These are phyloP conservation scores for Sebastes steindachneri DNA, from an alignment of 2,797 vertebrate genomes.

Conservation along the genomic window DNA sequence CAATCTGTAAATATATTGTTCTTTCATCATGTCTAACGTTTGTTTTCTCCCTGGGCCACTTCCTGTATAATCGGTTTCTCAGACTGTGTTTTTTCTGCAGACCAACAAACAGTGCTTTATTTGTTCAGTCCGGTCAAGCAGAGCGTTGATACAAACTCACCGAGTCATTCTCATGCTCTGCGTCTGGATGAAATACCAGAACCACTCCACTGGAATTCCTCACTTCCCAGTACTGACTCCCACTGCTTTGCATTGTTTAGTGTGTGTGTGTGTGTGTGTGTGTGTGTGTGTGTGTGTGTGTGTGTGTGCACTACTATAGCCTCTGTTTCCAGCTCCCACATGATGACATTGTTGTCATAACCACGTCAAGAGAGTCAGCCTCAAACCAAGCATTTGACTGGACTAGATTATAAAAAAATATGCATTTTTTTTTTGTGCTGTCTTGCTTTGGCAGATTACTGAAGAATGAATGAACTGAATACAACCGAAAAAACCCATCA, in stretches of 20 bases:
- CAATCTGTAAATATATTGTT: neutral
- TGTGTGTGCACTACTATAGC: constrained; percentile 8
- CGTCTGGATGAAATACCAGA: constrained; percentile 65
- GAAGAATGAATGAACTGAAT: neutral
- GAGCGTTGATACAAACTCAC: constrained; percentile 55
- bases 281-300: neutral
- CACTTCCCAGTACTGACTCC: constrained; percentile 64
- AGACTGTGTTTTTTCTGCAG: constrained; percentile 41
- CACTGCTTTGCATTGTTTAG: constrained; percentile 65
- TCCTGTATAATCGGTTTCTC: constrained; percentile 57
- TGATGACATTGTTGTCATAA: constrained; percentile 33
- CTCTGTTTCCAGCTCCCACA: constrained; percentile 62
- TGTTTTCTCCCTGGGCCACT: constrained; percentile 52
- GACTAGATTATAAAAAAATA: neutral
- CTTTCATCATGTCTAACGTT: constrained; percentile 25
- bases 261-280: neutral
- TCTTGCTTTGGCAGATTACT: neutral
- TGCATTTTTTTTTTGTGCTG: neutral
- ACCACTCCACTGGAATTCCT: constrained; percentile 73
- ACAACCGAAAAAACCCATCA: fast-evolving
- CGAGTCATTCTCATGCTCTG: constrained; percentile 62
- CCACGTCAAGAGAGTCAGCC: constrained; percentile 1
- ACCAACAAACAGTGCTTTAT: constrained; percentile 71
- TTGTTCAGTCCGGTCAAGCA: constrained; percentile 65
- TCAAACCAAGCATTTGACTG: neutral